These are phyloP conservation scores for Syrmaticus mikado DNA, from an alignment of 2,113 vertebrate genomes.

Conservation along the genomic window DNA sequence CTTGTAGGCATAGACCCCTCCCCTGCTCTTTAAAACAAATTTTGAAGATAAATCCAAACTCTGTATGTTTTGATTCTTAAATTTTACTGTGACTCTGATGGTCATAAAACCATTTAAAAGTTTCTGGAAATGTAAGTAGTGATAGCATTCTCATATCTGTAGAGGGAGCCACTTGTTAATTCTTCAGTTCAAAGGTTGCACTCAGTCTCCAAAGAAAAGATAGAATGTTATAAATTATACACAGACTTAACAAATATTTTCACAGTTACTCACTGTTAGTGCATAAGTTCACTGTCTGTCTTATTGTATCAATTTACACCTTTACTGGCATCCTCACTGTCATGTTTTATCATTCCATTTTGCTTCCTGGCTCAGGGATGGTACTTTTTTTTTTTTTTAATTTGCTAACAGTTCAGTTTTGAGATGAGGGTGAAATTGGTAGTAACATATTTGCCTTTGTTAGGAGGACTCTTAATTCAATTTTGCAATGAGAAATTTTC, in stretches of 20 bases:
- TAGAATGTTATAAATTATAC: background rate
- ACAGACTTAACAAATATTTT: background rate
- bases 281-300: background rate
- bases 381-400: background rate
- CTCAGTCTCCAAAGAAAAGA: background rate
- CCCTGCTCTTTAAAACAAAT: background rate
- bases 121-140: background rate
- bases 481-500: background rate
- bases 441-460: background rate
- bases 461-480: background rate
- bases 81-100: background rate
- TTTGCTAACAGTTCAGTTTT: background rate
- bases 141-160: background rate
- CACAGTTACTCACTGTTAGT: background rate
- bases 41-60: background rate
- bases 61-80: background rate
- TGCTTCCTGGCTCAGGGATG: background rate
- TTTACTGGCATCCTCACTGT: rapidly evolving
- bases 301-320: rapidly evolving
- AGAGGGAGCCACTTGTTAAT: slow-evolving; percentile 1
- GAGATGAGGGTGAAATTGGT: background rate
- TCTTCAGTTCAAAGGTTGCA: background rate
- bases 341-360: rapidly evolving
- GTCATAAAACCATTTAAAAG: background rate
- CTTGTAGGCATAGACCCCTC: rapidly evolving